Base-by-base conservation (phyloP, 2,113 vertebrate genomes). In the Aldabrachelys gigantea region DNA sequence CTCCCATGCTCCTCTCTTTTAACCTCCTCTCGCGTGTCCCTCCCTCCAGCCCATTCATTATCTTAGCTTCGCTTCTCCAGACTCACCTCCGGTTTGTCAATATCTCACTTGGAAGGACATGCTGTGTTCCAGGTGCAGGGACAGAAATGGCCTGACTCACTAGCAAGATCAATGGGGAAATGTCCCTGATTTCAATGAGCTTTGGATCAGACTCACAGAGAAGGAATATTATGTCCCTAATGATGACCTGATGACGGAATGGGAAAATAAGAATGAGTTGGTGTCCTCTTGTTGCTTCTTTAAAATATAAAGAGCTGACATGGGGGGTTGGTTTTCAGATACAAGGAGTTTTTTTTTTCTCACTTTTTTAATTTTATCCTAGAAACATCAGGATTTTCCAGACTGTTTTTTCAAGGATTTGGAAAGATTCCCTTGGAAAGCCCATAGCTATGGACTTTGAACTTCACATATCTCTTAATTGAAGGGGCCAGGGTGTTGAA, bases 21-120 rank as follows among this genome's bases (percentile, higher is more conserved):
- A 41, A 10, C 52, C 25, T 86, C 82, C 76, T 59, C 31, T 57
- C 56, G 27, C 1, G 75, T 85, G 47, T 6, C 25, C 27, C 5
- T 3, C 88, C 24, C 38, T 89, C 29, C 80, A 82, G 56, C 6
- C 3, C 44, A 2, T 35, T 84, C 1, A 0, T 6, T 27, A 44
- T 0, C 0, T 54, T 47, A 54, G 3, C 2, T 82, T 87, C n/a
- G 52, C 25, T 79, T 83, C 5, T 50, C n/a, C 31, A 1, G 41
- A 53, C n/a, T 76, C 82, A 49, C 76, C 22, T 59, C 17, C 69
- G 59, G 21, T 19, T 24, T 56, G 7, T 53, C 41, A 5, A 1
- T 17, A 21, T 16, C 29, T 29, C 79, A 31, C 24, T 10, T 65
- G 81, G 59, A 54, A 84, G 50, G 27, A 50, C n/a, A 3, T 5